Percentiles rank a stretch among this genome's conserved stretches.
Evolutionary conservation across 2,113 vertebrate species (phyloP).

Genomic region (Tor tambroides): DNA sequence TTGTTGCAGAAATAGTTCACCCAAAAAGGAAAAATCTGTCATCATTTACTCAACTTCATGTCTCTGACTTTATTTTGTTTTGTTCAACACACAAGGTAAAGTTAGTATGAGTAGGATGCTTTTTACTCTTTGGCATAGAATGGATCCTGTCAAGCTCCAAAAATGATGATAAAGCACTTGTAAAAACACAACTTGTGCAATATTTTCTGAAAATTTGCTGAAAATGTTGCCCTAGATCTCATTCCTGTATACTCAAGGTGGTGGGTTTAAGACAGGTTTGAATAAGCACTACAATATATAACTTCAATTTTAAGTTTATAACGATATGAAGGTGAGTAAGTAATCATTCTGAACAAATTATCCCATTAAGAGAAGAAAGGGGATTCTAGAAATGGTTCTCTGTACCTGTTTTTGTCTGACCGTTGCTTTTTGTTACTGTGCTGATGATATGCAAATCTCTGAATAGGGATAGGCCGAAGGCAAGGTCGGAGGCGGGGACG

Average conservation of each 20-base stretch:
- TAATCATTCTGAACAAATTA: neutral
- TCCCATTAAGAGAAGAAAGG: neutral
- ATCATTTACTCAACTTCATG: neutral
- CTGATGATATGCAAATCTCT: conserved; percentile 91
- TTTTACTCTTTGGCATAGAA: neutral
- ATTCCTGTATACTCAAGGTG: neutral
- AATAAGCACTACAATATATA: neutral
- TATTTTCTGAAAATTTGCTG: neutral
- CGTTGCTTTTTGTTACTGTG: conserved; percentile 82
- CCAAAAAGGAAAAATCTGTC: neutral
- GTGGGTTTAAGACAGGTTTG: neutral
- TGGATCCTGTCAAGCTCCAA: neutral
- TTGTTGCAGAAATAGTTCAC: conserved; percentile 12
- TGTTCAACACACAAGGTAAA: neutral
- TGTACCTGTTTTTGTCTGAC: conserved; percentile 68
- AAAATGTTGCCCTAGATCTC: neutral
- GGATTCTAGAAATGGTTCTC: neutral
- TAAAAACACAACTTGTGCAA: neutral
- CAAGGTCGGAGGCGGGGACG: conserved; percentile 82
- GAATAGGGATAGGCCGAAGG: conserved; percentile 83
- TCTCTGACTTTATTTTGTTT: neutral
- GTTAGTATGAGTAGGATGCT: neutral
- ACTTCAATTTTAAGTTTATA: neutral
- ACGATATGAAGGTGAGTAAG: neutral
- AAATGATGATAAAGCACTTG: neutral